Conservation (phyloP, 2,888 invertebrate genomes). For the Cecidostiba fungosa region DNA sequence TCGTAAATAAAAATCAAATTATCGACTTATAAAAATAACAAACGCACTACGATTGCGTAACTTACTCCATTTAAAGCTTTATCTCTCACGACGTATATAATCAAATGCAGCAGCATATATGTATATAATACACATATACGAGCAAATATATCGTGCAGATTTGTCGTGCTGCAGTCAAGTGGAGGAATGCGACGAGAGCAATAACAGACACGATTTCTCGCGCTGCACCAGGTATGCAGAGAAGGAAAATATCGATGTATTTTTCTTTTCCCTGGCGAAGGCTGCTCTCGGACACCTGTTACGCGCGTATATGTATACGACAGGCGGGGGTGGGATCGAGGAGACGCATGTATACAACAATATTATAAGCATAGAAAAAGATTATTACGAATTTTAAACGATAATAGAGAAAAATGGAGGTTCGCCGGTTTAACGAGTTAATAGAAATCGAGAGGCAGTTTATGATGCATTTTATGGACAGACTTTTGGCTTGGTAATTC, state of each 20-base stretch:
- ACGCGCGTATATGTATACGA: background rate
- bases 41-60: background rate
- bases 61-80: background rate
- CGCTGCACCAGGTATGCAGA: background rate
- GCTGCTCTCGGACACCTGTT: background rate
- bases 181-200: background rate
- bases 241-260: background rate
- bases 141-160: conserved; percentile 12
- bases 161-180: conserved; percentile 6
- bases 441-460: background rate
- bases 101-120: no score
- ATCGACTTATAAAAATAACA: background rate
- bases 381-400: no score
- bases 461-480: background rate
- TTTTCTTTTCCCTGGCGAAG: background rate
- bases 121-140: no score
- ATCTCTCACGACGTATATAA: no score
- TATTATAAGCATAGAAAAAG: no score
- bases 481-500: background rate
- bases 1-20: background rate
- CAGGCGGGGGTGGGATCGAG: background rate
- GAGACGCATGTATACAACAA: no score
- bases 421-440: background rate
- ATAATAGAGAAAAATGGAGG: background rate
- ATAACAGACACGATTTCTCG: background rate